These are phyloP conservation scores for Papilio polytes DNA, from an alignment of 1,140 invertebrate species.

Conservation along the genomic window DNA sequence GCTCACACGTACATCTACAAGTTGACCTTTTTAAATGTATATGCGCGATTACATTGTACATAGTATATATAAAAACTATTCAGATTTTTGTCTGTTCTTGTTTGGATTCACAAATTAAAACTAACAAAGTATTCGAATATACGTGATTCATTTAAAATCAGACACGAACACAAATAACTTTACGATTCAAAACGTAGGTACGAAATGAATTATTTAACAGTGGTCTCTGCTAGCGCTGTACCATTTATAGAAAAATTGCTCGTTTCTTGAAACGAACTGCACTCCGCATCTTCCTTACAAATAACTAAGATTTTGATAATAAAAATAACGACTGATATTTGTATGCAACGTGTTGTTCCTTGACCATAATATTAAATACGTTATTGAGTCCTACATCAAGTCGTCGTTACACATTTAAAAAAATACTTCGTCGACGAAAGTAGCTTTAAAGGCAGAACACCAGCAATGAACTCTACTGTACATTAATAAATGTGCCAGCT, in stretches of 20 bases:
- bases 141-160: neutral
- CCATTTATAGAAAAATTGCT: neutral
- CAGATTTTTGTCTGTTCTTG: neutral
- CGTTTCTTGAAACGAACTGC: neutral
- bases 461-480: neutral
- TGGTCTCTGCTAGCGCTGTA: neutral
- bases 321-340: neutral
- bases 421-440: too few species aligned
- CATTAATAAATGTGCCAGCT: neutral
- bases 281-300: neutral
- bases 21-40: too few species aligned
- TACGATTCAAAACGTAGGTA: neutral
- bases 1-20: too few species aligned
- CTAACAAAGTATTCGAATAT: neutral
- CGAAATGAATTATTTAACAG: slow-evolving; percentile 2
- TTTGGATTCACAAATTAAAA: neutral
- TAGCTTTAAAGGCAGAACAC: too few species aligned
- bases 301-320: neutral
- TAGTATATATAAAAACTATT: neutral
- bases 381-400: too few species aligned
- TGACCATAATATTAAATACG: too few species aligned
- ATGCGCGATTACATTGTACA: too few species aligned
- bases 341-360: neutral
- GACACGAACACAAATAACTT: neutral
- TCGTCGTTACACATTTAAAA: too few species aligned